Conservation (phyloP, 2,797 vertebrate species). For the Monodelphis domestica region DNA sequence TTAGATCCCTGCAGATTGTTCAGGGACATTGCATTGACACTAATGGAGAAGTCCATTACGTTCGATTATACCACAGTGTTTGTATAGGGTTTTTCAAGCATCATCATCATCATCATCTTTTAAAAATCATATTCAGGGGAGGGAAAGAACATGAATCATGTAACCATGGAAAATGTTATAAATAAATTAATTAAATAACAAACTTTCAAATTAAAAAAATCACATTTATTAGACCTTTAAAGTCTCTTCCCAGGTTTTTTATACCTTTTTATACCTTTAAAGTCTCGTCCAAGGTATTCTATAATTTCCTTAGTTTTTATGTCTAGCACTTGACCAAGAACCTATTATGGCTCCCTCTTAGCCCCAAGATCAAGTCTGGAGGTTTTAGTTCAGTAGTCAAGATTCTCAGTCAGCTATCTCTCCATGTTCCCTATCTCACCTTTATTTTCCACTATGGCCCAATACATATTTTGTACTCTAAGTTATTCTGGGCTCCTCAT, state of each 20-base stretch:
- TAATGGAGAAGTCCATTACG: too few species aligned
- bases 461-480: neutral
- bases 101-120: neutral
- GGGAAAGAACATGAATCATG: too few species aligned
- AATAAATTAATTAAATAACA: too few species aligned
- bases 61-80: too few species aligned
- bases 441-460: neutral
- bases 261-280: neutral
- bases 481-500: neutral
- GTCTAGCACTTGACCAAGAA: neutral
- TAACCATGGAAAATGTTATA: too few species aligned
- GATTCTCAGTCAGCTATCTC: neutral
- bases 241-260: too few species aligned
- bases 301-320: neutral
- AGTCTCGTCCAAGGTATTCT: neutral
- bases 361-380: neutral
- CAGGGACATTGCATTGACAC: too few species aligned
- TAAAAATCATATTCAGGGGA: neutral
- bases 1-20: too few species aligned
- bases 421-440: neutral
- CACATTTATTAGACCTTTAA: too few species aligned
- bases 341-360: neutral
- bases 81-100: neutral
- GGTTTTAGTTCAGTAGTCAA: neutral
- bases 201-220: too few species aligned